A percentile compares a stretch with the other conserved stretches of the same genome.
Conservation (phyloP, 2,113 vertebrate genomes). For the Cinclus mexicanus region DNA sequence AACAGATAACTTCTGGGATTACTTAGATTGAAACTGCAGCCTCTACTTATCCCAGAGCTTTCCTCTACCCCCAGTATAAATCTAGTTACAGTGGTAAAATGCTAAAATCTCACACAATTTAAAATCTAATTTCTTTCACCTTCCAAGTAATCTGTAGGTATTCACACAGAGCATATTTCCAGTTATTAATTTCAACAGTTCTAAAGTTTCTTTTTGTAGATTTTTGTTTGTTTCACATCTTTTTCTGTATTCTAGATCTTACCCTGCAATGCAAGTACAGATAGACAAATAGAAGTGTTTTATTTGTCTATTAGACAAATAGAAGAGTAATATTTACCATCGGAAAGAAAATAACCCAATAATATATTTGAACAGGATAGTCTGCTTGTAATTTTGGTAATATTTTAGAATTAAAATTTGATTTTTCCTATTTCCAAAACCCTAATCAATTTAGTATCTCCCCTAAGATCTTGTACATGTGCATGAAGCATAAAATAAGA, state of each 20-base stretch:
- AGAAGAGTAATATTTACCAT: not conserved
- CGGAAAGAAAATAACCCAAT: not conserved
- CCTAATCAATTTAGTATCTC: not conserved
- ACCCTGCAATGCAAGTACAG: not conserved
- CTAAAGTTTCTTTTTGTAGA: not conserved
- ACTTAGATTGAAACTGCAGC: slow-evolving; percentile 14
- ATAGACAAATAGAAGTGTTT: not conserved
- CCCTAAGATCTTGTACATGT: not conserved
- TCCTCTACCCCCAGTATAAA: not conserved
- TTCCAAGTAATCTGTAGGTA: not conserved
- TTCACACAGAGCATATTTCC: not conserved
- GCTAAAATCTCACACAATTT: not conserved
- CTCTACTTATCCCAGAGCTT: slow-evolving; percentile 3
- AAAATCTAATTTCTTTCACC: not conserved
- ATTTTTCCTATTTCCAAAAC: not conserved
- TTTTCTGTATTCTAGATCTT: not conserved
- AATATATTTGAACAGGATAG: not conserved
- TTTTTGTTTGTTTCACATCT: not conserved
- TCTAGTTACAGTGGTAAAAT: not conserved
- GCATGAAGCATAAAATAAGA: not conserved
- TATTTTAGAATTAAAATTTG: not conserved
- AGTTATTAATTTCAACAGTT: not conserved
- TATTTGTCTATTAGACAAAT: not conserved
- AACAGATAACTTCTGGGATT: slow-evolving; percentile 21
- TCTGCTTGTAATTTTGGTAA: not conserved